A percentile compares a stretch with the other conserved stretches of the same genome.
Conservation (phyloP, 2,113 vertebrate species). For the Xerus inauris region DNA sequence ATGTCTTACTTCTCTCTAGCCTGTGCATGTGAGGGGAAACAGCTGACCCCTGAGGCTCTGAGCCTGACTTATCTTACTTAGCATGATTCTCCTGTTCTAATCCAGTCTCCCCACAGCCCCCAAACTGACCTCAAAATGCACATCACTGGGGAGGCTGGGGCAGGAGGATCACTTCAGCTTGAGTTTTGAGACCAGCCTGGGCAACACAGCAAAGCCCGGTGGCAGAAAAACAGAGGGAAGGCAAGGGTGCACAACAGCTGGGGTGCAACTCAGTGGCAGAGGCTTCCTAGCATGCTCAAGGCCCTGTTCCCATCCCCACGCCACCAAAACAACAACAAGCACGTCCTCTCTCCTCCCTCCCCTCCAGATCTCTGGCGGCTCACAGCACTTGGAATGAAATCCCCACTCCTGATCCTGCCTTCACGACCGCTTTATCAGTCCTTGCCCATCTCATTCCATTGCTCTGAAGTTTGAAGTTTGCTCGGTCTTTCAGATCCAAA, state of each 20-base stretch:
- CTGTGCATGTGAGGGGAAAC: too few relatives aligned
- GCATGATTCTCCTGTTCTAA: background rate
- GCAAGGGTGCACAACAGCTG: too few relatives aligned
- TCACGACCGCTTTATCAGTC: too few relatives aligned
- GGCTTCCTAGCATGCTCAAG: background rate
- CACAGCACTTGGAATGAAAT: too few relatives aligned
- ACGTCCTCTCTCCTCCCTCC: background rate
- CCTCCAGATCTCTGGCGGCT: background rate
- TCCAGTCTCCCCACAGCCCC: background rate
- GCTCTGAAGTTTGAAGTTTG: too few relatives aligned
- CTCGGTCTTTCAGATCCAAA: background rate
- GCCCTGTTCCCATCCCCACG: background rate
- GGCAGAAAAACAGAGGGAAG: background rate
- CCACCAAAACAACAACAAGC: background rate
- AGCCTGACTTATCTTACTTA: too few relatives aligned
- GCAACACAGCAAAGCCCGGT: background rate
- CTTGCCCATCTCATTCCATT: background rate
- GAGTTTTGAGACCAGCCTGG: background rate
- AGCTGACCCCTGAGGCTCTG: too few relatives aligned
- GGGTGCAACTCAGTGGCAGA: background rate
- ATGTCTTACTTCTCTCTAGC: too few relatives aligned
- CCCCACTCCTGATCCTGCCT: background rate
- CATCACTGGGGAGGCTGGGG: background rate
- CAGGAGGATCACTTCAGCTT: background rate
- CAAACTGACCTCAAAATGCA: background rate